A percentile compares a stretch with the other conserved stretches of the same genome.
phyloP scores from a whole-genome alignment of 2,888 invertebrate genomes.

The Trisateles emortualis region DNA sequence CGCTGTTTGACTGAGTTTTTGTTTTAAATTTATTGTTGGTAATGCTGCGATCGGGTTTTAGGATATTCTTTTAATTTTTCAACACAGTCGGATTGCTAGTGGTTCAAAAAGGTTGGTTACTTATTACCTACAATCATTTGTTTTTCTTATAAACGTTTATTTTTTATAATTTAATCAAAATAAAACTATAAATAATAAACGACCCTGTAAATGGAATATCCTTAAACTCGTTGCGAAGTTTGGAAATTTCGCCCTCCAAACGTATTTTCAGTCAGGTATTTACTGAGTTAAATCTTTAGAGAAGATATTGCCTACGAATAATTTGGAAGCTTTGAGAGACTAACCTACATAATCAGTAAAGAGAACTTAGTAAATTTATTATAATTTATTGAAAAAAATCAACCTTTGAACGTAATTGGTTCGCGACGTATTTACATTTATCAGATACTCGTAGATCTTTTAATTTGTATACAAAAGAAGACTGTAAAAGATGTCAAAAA shows the following conservation, averaged over 20 bases:
- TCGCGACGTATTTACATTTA: conserved; percentile 11
- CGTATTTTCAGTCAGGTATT: conserved; percentile 47
- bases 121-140: background rate
- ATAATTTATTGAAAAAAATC: conserved; percentile 49
- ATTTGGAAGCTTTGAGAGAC: conserved; percentile 24
- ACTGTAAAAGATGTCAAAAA: background rate
- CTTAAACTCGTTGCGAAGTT: conserved; percentile 37
- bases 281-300: conserved; percentile 45
- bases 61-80: too few relatives aligned
- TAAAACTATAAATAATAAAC: conserved; percentile 35
- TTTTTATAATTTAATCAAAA: conserved; percentile 6
- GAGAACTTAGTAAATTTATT: conserved; percentile 47
- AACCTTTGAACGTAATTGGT: conserved; percentile 18
- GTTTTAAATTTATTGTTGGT: too few relatives aligned
- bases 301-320: conserved; percentile 40
- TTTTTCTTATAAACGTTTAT: conserved; percentile 1
- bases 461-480: conserved; percentile 7
- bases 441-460: background rate
- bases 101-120: too few relatives aligned
- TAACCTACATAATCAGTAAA: conserved; percentile 39
- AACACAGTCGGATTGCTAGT: too few relatives aligned
- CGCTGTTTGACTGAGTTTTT: too few relatives aligned
- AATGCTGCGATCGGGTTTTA: too few relatives aligned
- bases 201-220: conserved; percentile 23
- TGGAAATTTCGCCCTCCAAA: conserved; percentile 33